Percentiles rank a stretch among this genome's conserved stretches.
These are phyloP conservation scores for Acleris cristana DNA, from an alignment of 2,888 invertebrate genomes.

Conservation along the genomic window DNA sequence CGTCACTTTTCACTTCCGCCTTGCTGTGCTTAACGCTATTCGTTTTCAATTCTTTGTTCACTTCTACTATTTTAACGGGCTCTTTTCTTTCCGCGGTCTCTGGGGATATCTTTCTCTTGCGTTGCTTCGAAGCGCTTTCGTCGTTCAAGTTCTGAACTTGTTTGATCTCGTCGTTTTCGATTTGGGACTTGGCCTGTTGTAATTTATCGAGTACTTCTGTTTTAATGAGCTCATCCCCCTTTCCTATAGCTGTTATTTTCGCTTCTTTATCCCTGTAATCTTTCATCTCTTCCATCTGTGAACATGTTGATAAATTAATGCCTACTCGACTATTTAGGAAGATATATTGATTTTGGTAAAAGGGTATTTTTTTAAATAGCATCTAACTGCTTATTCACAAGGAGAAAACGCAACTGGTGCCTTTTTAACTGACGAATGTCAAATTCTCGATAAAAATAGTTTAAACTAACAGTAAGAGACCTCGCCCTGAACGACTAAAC, in stretches of 20 bases:
- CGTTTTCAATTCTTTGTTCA: slow-evolving; percentile 36
- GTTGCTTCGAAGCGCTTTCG: slow-evolving; percentile 45
- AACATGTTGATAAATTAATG: slow-evolving; percentile 38
- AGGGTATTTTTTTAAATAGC: no score
- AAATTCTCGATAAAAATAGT: no score
- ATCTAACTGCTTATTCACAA: no score
- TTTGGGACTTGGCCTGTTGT: slow-evolving; percentile 52
- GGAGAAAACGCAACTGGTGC: no score
- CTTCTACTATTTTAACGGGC: slow-evolving; percentile 32
- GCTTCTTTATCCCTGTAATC: slow-evolving; percentile 66
- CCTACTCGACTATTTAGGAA: neutral
- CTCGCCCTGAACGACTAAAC: neutral
- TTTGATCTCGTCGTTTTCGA: slow-evolving; percentile 47
- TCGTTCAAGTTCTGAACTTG: slow-evolving; percentile 28
- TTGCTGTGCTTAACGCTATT: slow-evolving; percentile 43
- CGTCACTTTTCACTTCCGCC: slow-evolving; percentile 40
- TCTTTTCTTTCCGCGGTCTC: slow-evolving; percentile 46
- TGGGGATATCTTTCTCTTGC: slow-evolving; percentile 56
- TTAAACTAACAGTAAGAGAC: no score
- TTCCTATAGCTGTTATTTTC: slow-evolving; percentile 61
- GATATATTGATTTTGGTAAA: neutral
- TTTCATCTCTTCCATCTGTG: slow-evolving; percentile 65
- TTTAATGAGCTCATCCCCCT: slow-evolving; percentile 64
- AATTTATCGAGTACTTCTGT: slow-evolving; percentile 60
- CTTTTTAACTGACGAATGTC: no score